Base-by-base conservation (phyloP, 2,888 invertebrate species). In the Nephrotoma flavescens region DNA sequence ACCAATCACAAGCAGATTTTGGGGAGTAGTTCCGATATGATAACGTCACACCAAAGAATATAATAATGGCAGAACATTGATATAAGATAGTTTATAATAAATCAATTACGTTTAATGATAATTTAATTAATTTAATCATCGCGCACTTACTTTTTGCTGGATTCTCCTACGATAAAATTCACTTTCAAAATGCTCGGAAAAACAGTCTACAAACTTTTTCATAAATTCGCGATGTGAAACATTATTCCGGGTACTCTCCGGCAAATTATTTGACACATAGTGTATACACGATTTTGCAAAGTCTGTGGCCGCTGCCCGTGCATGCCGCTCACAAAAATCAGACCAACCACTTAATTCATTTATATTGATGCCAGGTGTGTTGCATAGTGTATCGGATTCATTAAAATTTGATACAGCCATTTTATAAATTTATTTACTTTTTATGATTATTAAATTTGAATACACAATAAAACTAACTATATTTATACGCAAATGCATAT, bases 261-360 rank as follows among this genome's bases (percentile, higher is more conserved):
- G 93, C 88, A 95, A 91, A 90, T 95, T 95, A 86, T 94, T 93
- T 89, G 95, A 95, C 88, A 96, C 94, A 90, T 95, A 97, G 88
- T 95, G 95, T 88, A 96, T 93, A 92, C 97, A 97, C 89, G 96
- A 96, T 92, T 96, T 96, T 89, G 97, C 96, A 92, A 98, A 97
- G 92, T 97, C 97, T 89, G 96, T 95, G 87, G 97, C 97, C 87
- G 97, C 96, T 88, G 95, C 94, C 89, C 95, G 94, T 87, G 97
- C 97, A 92, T 97, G 97, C 91, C 96, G 95, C 92, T 97, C 96
- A 92, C 96, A 96, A 91, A 96, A 96, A 91, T 96, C 96, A 90
- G 94, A 93, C 96, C 96, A 97, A 91, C 94, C 94, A 90, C 44
- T 85, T 42, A 85, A 19, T n/a, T 85, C 85, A 19, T 31, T 31